These are phyloP conservation scores for Alectoris magna DNA, from an alignment of 2,797 vertebrate genomes.

Conservation along the genomic window DNA sequence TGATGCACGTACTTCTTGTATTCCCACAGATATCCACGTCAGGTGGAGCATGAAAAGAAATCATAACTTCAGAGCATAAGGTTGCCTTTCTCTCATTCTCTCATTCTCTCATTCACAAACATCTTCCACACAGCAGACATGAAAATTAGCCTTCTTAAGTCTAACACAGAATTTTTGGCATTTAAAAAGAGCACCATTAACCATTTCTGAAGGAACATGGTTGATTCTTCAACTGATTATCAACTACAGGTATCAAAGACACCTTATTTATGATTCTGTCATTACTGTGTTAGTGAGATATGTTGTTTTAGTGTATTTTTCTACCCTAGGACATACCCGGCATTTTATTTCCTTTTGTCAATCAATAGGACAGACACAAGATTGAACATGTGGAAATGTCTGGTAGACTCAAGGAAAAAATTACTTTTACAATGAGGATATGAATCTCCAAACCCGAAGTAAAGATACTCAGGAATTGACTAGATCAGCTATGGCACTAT, in stretches of 20 bases:
- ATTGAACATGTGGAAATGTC: neutral
- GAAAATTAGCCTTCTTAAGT: neutral
- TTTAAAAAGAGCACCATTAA: neutral
- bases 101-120: neutral
- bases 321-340: neutral
- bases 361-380: neutral
- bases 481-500: neutral
- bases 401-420: neutral
- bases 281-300: neutral
- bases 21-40: neutral
- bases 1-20: no score
- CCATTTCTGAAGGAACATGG: neutral
- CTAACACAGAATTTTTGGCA: neutral
- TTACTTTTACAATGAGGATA: neutral
- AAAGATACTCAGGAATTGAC: neutral
- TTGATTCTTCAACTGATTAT: neutral
- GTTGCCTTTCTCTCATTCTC: no score
- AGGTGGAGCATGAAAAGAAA: neutral
- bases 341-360: neutral
- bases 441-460: neutral
- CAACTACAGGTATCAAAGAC: neutral
- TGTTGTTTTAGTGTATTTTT: neutral
- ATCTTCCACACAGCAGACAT: neutral
- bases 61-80: neutral
- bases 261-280: neutral